Base-by-base conservation (phyloP, 1,140 invertebrate species). In the Atta cephalotes region DNA sequence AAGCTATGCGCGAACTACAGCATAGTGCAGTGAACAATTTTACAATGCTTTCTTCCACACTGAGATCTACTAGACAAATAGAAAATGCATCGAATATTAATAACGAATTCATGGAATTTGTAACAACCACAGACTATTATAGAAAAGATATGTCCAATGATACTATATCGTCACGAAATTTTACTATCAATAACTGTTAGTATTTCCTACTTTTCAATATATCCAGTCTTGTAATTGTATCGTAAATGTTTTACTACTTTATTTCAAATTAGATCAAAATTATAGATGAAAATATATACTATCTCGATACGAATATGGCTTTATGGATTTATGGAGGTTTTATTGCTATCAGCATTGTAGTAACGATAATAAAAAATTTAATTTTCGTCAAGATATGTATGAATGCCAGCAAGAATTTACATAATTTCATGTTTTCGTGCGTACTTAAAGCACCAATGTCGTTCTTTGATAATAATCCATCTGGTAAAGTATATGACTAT, bases 401-500 rank as follows among this genome's bases (percentile, higher is more conserved):
- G 95, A 96, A 95, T 81, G 96, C 97, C 1, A 97, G 97, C 16
- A 96, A 96, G 80, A 96, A 95, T 87, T 93, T 98, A 28, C 97
- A 98, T 88, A 96, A 97, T 87, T 92, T 93, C 45, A 97, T 97
- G 96, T 97, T 97, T 87, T 89, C 94, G 0, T 95, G 94, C 56
- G 91, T 98, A 25, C 93, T 97, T 2, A 93, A 96, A 80, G 96
- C 96, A 2, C 95, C 96, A 0, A 96, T 97, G 87, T 92, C 93
- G 28, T 98, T 97, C 94, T 97, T 97, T 93, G 96, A 97, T 89
- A 96, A 94, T 6, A 97, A 97, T 94, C 96, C 97, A 49, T 96
- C 97, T 56, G 97, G 96, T 95, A 92, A 10, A 89, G 10, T 81
- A 68, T 25, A 25, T 25, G 25, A 25, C 25, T 25, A 0, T 25